A percentile compares a stretch with the other conserved stretches of the same genome.
These are phyloP conservation scores for Abscondita cerata DNA, from an alignment of 2,888 invertebrate species.

Conservation along the genomic window DNA sequence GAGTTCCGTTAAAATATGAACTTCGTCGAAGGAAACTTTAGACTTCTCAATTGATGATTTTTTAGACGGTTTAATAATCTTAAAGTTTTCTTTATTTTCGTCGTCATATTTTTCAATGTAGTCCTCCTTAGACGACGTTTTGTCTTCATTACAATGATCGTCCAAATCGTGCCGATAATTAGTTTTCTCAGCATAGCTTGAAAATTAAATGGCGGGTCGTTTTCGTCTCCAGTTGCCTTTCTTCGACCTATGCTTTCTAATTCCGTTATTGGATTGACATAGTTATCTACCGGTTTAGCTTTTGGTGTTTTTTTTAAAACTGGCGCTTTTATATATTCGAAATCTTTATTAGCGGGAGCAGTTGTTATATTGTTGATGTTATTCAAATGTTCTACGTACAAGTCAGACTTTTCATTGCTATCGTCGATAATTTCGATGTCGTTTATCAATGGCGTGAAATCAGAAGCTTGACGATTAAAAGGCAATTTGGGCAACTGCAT, in stretches of 20 bases:
- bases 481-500: slow-evolving; percentile 3
- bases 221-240: slow-evolving; percentile 61
- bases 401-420: neutral
- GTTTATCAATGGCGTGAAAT: neutral
- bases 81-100: slow-evolving; percentile 32
- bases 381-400: slow-evolving; percentile 7
- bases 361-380: slow-evolving; percentile 28
- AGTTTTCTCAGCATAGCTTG: slow-evolving; percentile 84
- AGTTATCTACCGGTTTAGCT: slow-evolving; percentile 20
- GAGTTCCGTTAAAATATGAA: slow-evolving; percentile 62
- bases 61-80: neutral
- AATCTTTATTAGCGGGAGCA: slow-evolving; percentile 54
- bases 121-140: slow-evolving; percentile 33
- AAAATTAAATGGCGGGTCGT: slow-evolving; percentile 84
- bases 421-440: neutral
- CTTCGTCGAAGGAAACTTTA: neutral
- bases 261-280: slow-evolving; percentile 69
- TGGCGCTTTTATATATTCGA: slow-evolving; percentile 53
- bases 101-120: neutral
- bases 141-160: neutral
- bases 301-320: slow-evolving; percentile 19
- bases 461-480: slow-evolving; percentile 3
- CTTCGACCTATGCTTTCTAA: slow-evolving; percentile 69
- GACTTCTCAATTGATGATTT: neutral
- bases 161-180: slow-evolving; percentile 69